phyloP scores from a whole-genome alignment of 2,797 vertebrate genomes.

The Amniataba percoides region DNA sequence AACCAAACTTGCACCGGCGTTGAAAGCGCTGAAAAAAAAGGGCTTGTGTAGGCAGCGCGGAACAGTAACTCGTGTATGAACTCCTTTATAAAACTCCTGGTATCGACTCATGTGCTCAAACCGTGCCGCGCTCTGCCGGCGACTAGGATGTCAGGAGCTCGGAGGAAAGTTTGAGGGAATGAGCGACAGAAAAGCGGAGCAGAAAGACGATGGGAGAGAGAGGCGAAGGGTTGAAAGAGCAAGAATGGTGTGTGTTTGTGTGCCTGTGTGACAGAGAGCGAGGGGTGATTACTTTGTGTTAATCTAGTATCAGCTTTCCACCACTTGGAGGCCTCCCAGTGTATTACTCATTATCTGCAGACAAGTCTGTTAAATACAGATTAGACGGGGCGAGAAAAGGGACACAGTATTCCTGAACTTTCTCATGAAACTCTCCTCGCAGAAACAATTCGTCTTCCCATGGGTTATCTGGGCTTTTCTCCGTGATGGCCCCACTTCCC shows the following conservation, averaged over 20 bases:
- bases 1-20: constrained; percentile 39
- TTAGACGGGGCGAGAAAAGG: constrained; percentile 62
- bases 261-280: constrained; percentile 31
- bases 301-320: constrained; percentile 80
- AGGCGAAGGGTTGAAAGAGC: constrained; percentile 32
- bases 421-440: constrained; percentile 57
- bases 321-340: constrained; percentile 69
- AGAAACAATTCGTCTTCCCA: constrained; percentile 50
- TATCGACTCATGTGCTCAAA: constrained; percentile 32
- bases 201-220: constrained; percentile 20
- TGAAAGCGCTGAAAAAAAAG: constrained; percentile 23
- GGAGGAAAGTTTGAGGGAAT: constrained; percentile 36
- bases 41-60: constrained; percentile 30
- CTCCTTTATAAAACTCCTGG: constrained; percentile 9
- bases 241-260: constrained; percentile 39
- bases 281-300: constrained; percentile 74
- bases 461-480: constrained; percentile 52
- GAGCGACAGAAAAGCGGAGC: constrained; percentile 19
- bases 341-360: constrained; percentile 74
- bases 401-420: constrained; percentile 59
- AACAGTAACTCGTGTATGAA: constrained; percentile 31
- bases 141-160: constrained; percentile 39
- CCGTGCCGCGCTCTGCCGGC: constrained; percentile 21
- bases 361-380: constrained; percentile 80
- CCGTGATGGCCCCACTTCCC: constrained; percentile 31